Evolutionary conservation across 2,888 invertebrate species (phyloP), one percentile per base, ranked within the genome.

Genomic region (Lydus trimaculatus): DNA sequence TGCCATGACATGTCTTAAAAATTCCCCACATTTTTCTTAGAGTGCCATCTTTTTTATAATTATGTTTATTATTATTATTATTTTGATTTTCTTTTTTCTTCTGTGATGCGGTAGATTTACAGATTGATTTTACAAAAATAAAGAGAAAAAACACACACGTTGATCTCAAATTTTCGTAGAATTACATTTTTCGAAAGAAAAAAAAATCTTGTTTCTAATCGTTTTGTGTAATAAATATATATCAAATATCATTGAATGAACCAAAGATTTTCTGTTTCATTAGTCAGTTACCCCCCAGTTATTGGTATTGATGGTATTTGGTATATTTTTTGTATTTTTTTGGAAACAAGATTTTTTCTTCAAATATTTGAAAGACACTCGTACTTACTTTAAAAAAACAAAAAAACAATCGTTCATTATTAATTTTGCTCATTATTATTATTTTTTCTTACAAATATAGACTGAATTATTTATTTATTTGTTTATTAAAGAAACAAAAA

Each of bases 381-480:
- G n/a, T n/a, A n/a, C n/a, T n/a, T n/a, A n/a, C n/a, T n/a, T n/a
- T n/a, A n/a, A n/a, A n/a, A n/a, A n/a, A n/a, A n/a, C n/a, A 64
- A 33, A 33, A 33, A 66, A 64, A 63, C 67, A 64, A 31, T 48
- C 4, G 63, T 56, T 61, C 60, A 61, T 17, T 60, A 31, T 63
- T 69, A 67, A 73, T 72, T 72, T 74, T 73, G 72, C 73, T 73
- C 61, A 63, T 67, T 33, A 63, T 69, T 63, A 28, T 7, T 64
- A 20, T 31, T 64, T 58, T 68, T 66, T 65, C 70, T 69, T 77
- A 75, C 76, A 77, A 76, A 71, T 74, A 79, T 80, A 82, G 83
- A 83, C 83, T 83, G 83, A 83, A 79, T 72, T 48, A 9, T 20
- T 48, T 20, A 5, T 48, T 48, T 20, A 2, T 48, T 48, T 43